Conservation (phyloP, 2,113 vertebrate species). For the Lampris megalopsis region DNA sequence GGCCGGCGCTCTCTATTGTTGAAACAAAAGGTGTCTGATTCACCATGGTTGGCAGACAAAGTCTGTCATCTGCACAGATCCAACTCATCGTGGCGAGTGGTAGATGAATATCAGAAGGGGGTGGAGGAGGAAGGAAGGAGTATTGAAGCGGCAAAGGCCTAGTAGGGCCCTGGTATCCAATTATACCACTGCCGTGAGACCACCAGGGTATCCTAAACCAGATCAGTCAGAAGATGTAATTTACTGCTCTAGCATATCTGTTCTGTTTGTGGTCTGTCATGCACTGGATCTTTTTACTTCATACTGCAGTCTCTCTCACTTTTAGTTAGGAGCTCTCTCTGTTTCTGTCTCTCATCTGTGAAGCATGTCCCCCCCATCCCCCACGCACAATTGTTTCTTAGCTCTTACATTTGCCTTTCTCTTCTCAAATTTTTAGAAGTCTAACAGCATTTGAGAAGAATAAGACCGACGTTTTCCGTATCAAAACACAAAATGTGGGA, state of each 20-base stretch:
- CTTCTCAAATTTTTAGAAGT: conserved; percentile 85
- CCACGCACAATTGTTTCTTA: neutral
- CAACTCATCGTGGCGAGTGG: conserved; percentile 28
- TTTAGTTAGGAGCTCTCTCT: neutral
- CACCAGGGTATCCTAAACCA: conserved; percentile 25
- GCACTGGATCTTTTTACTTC: conserved; percentile 7
- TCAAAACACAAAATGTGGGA: conserved; percentile 97
- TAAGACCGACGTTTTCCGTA: conserved; percentile 94
- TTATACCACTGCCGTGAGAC: conserved; percentile 35
- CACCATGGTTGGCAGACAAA: conserved; percentile 32
- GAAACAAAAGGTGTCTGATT: conserved; percentile 63
- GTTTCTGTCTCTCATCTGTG: neutral
- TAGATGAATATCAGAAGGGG: conserved; percentile 7
- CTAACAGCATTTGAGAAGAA: conserved; percentile 95
- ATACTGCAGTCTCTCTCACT: neutral
- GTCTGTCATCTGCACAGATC: conserved; percentile 3
- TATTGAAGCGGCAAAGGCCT: conserved; percentile 19
- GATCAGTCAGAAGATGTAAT: conserved; percentile 39
- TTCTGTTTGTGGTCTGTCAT: conserved; percentile 1
- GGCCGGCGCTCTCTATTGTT: conserved; percentile 41
- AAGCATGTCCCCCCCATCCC: neutral
- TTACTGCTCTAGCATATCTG: conserved; percentile 10
- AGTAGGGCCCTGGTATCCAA: conserved; percentile 34
- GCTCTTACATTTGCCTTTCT: conserved; percentile 32
- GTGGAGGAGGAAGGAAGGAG: conserved; percentile 15